A percentile compares a stretch with the other conserved stretches of the same genome.
These are phyloP conservation scores for Eupsilia transversa DNA, from an alignment of 2,888 invertebrate genomes.

Conservation along the genomic window DNA sequence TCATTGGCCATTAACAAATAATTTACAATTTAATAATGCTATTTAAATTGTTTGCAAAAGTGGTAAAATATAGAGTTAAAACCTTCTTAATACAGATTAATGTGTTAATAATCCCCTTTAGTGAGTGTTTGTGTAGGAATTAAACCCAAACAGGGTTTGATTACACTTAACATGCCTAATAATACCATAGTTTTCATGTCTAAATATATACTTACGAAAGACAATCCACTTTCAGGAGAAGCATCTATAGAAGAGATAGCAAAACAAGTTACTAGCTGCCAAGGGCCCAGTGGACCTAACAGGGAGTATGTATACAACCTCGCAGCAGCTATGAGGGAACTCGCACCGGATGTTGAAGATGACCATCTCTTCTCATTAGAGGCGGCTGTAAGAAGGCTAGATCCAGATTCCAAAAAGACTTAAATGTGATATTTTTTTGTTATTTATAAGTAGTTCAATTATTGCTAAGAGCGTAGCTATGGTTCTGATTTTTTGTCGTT, in stretches of 20 bases:
- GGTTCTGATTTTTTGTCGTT: slow-evolving; percentile 1
- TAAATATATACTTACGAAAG: slow-evolving; percentile 21
- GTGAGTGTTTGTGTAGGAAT: background rate
- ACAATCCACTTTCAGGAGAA: slow-evolving; percentile 89
- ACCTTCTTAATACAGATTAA: no score
- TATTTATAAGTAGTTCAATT: slow-evolving; percentile 42
- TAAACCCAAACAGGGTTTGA: background rate
- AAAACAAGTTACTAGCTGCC: slow-evolving; percentile 92
- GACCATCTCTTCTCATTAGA: slow-evolving; percentile 95
- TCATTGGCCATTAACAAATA: no score
- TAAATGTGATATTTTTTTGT: slow-evolving; percentile 38
- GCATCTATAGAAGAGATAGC: slow-evolving; percentile 95
- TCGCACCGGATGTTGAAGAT: slow-evolving; percentile 94
- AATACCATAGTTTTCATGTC: background rate
- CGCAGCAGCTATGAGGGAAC: slow-evolving; percentile 93
- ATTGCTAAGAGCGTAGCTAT: slow-evolving; percentile 28
- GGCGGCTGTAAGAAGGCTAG: slow-evolving; percentile 82
- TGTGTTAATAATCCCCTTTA: no score
- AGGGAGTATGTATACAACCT: slow-evolving; percentile 97
- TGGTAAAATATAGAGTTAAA: no score
- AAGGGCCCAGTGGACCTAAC: slow-evolving; percentile 97
- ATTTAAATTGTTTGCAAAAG: no score
- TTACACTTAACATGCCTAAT: background rate
- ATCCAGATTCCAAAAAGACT: slow-evolving; percentile 66
- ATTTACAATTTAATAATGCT: no score